Percentiles rank a stretch among this genome's conserved stretches.
Conservation (phyloP, 2,113 vertebrate genomes). For the Seriola aureovittata region DNA sequence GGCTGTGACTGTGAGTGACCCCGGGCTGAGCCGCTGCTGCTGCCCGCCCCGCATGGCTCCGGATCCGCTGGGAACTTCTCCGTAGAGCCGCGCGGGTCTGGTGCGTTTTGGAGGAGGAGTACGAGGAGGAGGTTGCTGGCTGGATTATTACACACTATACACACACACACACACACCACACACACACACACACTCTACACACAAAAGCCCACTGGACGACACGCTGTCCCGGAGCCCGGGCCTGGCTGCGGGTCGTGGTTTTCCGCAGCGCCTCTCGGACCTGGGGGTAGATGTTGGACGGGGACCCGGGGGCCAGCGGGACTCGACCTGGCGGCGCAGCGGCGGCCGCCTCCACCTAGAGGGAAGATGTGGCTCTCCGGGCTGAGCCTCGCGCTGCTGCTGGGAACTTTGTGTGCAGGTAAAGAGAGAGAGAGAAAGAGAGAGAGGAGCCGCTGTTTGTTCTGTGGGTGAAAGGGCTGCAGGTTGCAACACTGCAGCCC, state of each 20-base stretch:
- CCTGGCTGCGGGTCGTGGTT: slow-evolving; percentile 35
- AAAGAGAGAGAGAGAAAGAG: slow-evolving; percentile 66
- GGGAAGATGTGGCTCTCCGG: slow-evolving; percentile 86
- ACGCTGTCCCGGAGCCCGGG: slow-evolving; percentile 8
- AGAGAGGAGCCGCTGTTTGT: neutral
- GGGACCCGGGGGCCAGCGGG: slow-evolving; percentile 27
- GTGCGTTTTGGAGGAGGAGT: slow-evolving; percentile 1
- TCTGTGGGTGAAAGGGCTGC: slow-evolving; percentile 20
- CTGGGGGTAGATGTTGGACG: slow-evolving; percentile 37
- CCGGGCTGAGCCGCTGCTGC: slow-evolving; percentile 23
- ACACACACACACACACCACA: slow-evolving; percentile 35
- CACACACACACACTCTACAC: slow-evolving; percentile 20
- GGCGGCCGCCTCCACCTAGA: slow-evolving; percentile 10
- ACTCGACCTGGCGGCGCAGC: slow-evolving; percentile 14
- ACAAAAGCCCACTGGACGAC: slow-evolving; percentile 19
- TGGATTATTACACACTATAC: slow-evolving; percentile 46
- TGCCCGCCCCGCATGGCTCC: slow-evolving; percentile 19
- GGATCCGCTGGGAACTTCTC: slow-evolving; percentile 29
- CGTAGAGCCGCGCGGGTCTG: slow-evolving; percentile 31
- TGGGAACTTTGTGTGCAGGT: slow-evolving; percentile 91
- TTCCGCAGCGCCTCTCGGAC: slow-evolving; percentile 1
- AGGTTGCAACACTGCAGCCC: slow-evolving; percentile 12
- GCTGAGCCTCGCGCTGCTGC: slow-evolving; percentile 87
- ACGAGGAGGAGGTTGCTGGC: neutral
- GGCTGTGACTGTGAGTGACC: neutral